Evolutionary conservation across 2,888 invertebrate species (phyloP).

Genomic region (Pegoplata infirma): DNA sequence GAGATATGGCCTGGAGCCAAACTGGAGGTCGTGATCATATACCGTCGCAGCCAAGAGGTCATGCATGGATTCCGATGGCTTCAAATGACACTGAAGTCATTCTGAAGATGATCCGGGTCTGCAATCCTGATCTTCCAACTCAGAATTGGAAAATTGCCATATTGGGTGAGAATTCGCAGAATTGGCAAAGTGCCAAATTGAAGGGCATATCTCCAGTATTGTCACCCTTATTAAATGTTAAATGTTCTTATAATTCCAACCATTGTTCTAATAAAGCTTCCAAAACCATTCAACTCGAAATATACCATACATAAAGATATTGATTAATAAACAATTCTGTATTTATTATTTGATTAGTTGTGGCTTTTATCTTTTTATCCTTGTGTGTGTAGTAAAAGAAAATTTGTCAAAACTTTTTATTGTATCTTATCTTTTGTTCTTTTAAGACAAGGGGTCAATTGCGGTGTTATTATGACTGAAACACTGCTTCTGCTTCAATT

Average conservation of each 20-base stretch:
- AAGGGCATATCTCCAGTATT: too few relatives aligned
- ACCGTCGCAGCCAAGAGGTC: too few relatives aligned
- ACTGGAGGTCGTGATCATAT: too few relatives aligned
- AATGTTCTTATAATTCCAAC: neutral
- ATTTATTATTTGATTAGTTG: constrained; percentile 11
- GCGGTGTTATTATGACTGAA: constrained; percentile 26
- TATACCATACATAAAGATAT: neutral
- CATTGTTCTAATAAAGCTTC: neutral
- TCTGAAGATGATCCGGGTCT: too few relatives aligned
- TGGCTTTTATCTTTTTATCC: neutral
- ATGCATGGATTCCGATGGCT: too few relatives aligned
- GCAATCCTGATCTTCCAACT: too few relatives aligned
- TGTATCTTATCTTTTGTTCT: constrained; percentile 11
- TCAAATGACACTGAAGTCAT: too few relatives aligned
- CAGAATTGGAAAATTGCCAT: too few relatives aligned
- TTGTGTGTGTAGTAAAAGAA: neutral
- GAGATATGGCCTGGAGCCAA: too few relatives aligned
- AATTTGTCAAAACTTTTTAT: constrained; percentile 44
- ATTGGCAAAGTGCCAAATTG: too few relatives aligned
- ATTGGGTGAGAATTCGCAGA: too few relatives aligned
- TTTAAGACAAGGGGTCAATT: constrained; percentile 23
- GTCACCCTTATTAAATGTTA: too few relatives aligned
- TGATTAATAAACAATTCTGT: neutral
- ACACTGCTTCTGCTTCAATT: constrained; percentile 38
- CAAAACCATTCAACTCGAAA: neutral